Evolutionary conservation across 1,140 invertebrate species (phyloP), one percentile per base, ranked within the genome.

Genomic region (Drosophila mojavensis): DNA sequence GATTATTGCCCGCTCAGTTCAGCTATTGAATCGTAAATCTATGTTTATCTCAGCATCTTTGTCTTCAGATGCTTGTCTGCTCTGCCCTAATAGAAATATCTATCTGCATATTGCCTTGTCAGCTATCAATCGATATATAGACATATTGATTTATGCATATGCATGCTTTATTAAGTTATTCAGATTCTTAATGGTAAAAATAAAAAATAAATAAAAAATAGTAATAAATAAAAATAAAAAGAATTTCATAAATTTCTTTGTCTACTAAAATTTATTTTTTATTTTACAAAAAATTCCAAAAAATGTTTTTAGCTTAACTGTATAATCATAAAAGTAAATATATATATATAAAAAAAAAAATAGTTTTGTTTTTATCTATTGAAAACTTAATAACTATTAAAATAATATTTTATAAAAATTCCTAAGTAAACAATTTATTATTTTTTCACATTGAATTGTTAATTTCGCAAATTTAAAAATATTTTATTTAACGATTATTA

Each of bases 21-120:
- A 39, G 10, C 36, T 39, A 3, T 39, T 47, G 61, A 43, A 59
- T 66, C 39, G 50, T 59, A 47, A 65, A 58, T 60, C 43, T 60
- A 30, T 47, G 45, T 60, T 60, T 60, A 60, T 60, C 58, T 48
- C 26, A n/a, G 9, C 28, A 0, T 60, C 24, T 59, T 30, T 17
- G 43, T 47, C 56, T 47, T 15, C 5, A 24, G 28, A 48, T 28
- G 15, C 33, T 60, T 47, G 26, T 30, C 26, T 15, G 56, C 56
- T 30, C 28, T 24, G 56, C 56, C 56, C 26, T 59, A 39, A 39
- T 11, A 13, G 36, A 39, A 39, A 39, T 10, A 9, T 33, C 33
- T 33, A 10, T 36, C 41, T 9, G 56, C 41, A 59, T 59, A 45
- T 30, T n/a, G 39, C 41, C 26, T 43, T 43, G 39, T 13, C 39